A percentile compares a stretch with the other conserved stretches of the same genome.
These are phyloP conservation scores for Agrenia bidenticulata DNA, from an alignment of 2,888 invertebrate genomes.

Conservation along the genomic window DNA sequence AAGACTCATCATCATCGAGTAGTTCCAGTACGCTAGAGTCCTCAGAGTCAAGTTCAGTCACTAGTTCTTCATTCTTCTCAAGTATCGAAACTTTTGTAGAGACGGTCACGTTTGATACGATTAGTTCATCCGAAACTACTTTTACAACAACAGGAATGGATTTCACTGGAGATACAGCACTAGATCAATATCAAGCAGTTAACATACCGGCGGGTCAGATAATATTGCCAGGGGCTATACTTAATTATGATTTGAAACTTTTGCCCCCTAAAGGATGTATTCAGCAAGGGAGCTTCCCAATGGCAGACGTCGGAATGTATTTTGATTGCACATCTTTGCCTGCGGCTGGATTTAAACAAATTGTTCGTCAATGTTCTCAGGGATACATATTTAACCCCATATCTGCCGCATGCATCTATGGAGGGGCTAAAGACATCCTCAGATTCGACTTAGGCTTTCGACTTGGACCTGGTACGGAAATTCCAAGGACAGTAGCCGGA, in stretches of 20 bases:
- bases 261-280: background rate
- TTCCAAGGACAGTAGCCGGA: constrained; percentile 11
- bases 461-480: constrained; percentile 25
- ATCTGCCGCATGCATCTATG: constrained; percentile 31
- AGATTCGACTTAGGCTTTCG: constrained; percentile 33
- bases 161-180: constrained; percentile 28
- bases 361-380: constrained; percentile 24
- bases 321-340: constrained; percentile 31
- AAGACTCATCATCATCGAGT: constrained; percentile 2
- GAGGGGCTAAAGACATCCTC: constrained; percentile 29
- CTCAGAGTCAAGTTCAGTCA: constrained; percentile 12
- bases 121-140: too few species aligned
- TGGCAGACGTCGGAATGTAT: constrained; percentile 16
- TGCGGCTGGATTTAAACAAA: constrained; percentile 6
- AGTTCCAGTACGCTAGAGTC: constrained; percentile 6
- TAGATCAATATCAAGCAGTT: constrained; percentile 21
- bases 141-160: constrained; percentile 16
- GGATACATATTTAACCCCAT: constrained; percentile 34
- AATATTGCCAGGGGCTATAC: background rate
- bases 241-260: background rate
- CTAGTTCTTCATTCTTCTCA: constrained; percentile 27
- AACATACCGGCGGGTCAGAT: constrained; percentile 5
- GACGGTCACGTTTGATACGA: constrained; percentile 25
- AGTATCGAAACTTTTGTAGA: constrained; percentile 28
- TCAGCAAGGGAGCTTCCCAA: constrained; percentile 17